Conservation (phyloP, 2,888 invertebrate genomes). For the Eupsilia transversa region DNA sequence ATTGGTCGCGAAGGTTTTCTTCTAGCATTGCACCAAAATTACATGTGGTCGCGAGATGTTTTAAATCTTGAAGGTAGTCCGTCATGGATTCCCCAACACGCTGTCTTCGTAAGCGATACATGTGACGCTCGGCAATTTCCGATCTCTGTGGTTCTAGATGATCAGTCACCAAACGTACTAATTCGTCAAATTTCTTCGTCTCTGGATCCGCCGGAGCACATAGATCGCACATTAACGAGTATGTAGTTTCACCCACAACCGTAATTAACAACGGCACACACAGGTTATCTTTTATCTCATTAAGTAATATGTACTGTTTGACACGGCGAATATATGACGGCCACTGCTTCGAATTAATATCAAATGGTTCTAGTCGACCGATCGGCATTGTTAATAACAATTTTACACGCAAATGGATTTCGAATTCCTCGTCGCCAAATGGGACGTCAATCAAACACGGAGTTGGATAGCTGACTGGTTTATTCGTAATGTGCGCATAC, state of each 20-base stretch:
- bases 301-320: background rate
- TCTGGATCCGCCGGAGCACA: no score
- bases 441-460: background rate
- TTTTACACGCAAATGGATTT: background rate
- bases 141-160: slow-evolving; percentile 1
- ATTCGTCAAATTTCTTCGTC: no score
- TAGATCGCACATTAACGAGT: no score
- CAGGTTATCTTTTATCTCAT: background rate
- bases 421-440: background rate
- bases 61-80: slow-evolving; percentile 1
- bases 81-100: background rate
- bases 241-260: slow-evolving; percentile 7
- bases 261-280: slow-evolving; percentile 4
- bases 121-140: background rate
- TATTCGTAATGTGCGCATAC: no score
- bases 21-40: no score
- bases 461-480: background rate
- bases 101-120: slow-evolving; percentile 1
- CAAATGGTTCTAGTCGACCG: background rate
- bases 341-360: slow-evolving; percentile 9
- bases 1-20: no score
- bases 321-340: slow-evolving; percentile 6
- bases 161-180: background rate
- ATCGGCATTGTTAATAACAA: background rate
- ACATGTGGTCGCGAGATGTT: slow-evolving; percentile 5